phyloP scores from a whole-genome alignment of 2,797 vertebrate species.

The Gallirallus australis region DNA sequence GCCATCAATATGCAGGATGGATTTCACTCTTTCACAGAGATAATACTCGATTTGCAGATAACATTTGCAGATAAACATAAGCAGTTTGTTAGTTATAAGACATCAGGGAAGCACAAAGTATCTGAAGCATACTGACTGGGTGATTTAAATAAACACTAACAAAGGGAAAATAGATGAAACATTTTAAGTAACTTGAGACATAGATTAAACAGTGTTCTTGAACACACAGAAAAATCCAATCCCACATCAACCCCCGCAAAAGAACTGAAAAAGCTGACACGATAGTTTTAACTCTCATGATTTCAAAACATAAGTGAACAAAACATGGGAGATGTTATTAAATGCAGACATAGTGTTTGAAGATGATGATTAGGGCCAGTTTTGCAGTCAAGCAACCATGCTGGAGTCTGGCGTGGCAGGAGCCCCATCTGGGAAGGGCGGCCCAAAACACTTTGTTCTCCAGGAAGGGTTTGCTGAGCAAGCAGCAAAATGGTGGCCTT shows the following conservation, averaged over 20 bases:
- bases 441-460: background rate
- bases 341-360: background rate
- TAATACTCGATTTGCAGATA: background rate
- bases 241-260: background rate
- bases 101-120: background rate
- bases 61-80: background rate
- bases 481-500: background rate
- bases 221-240: background rate
- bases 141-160: conserved; percentile 1
- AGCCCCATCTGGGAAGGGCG: background rate
- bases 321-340: background rate
- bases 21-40: background rate
- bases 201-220: background rate
- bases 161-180: background rate
- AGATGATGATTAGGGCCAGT: background rate
- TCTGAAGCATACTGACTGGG: background rate
- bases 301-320: background rate
- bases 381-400: background rate
- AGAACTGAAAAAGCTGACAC: background rate
- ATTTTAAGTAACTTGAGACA: background rate
- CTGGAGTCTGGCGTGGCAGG: background rate
- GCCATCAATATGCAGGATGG: background rate
- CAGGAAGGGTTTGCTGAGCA: background rate
- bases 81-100: background rate
- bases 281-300: background rate